Evolutionary conservation across 2,888 invertebrate genomes (phyloP), one percentile per base, ranked within the genome.

Genomic region (Reticulitermes lucifugus): DNA sequence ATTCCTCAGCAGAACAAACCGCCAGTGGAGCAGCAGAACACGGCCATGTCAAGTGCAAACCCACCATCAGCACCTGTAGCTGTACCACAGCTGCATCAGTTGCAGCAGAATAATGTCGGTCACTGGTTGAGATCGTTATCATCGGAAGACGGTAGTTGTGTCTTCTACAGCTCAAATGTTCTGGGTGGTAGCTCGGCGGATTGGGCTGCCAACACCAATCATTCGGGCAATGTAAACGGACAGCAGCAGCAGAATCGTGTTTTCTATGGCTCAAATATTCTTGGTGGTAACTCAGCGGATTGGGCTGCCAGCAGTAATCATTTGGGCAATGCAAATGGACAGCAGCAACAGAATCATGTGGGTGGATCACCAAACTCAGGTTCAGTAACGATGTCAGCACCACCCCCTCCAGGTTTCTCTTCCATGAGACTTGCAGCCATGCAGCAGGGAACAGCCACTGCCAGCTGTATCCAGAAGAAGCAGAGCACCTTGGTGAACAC

Each of bases 341-440:
- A 79, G 79, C 35, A 21, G 21, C 73, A 73, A 35, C 73, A 73
- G 41, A 73, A 73, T 41, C 73, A 41, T 73, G 35, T 73, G 14
- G 73, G 41, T 73, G 73, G 73, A 18, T 73, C 73, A 21, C 41
- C 73, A 21, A 73, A 73, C 41, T 73, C 73, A 41, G 73, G 73
- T 73, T 73, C 73, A 73, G 25, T 73, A 29, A 73, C 41, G 73
- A 73, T 73, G 73, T 12, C 70, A 12, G 79, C 46, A 14, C 80
- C 84, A 35, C 79, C 84, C 4, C 84, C 84, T n/a, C 84, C 84
- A n/a, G 84, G 84, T 51, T 84, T 84, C 80, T 70, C 79, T 71
- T 41, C 81, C 12, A 70, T 81, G 51, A 84, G 79, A 29, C 59
- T 77, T 79, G 79, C 77, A 41, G 59, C 55, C 75, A 59, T 75